phyloP scores from a whole-genome alignment of 2,797 vertebrate genomes.

The Rallus crepitans region DNA sequence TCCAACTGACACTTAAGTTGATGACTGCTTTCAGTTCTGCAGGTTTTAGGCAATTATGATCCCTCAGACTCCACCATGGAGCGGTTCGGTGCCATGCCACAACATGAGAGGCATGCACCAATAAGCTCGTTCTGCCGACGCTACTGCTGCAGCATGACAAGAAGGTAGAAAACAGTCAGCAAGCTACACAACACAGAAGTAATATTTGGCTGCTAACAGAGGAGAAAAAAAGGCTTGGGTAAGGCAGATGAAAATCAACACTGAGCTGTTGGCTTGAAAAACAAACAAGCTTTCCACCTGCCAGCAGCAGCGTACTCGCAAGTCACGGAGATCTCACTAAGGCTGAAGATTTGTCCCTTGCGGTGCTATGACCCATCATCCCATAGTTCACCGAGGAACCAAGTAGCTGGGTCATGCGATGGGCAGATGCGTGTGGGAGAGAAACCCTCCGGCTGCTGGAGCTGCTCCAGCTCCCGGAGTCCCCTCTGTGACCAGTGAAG shows the following conservation, averaged over 20 bases:
- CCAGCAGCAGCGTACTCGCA: background rate
- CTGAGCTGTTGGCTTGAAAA: background rate
- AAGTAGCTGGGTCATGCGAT: constrained; percentile 53
- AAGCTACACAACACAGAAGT: background rate
- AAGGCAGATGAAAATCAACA: constrained; percentile 32
- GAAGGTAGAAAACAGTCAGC: background rate
- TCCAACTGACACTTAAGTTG: background rate
- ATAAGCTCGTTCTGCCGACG: background rate
- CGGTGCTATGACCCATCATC: constrained; percentile 51
- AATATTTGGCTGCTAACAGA: background rate
- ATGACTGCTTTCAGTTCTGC: background rate
- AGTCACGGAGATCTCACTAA: background rate
- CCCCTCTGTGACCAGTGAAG: constrained; percentile 67
- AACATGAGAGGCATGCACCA: rapidly evolving
- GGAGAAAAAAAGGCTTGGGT: background rate
- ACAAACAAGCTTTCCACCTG: background rate
- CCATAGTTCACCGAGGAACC: constrained; percentile 38
- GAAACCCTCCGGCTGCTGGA: constrained; percentile 31
- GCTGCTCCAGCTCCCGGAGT: background rate
- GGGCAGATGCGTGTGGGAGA: constrained; percentile 49
- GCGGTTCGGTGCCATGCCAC: background rate
- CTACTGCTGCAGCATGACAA: background rate
- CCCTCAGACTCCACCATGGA: background rate
- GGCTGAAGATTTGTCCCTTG: constrained; percentile 40
- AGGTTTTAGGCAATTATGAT: background rate